Evolutionary conservation across 2,888 invertebrate species (phyloP).

Genomic region (Danaus chrysippus): DNA sequence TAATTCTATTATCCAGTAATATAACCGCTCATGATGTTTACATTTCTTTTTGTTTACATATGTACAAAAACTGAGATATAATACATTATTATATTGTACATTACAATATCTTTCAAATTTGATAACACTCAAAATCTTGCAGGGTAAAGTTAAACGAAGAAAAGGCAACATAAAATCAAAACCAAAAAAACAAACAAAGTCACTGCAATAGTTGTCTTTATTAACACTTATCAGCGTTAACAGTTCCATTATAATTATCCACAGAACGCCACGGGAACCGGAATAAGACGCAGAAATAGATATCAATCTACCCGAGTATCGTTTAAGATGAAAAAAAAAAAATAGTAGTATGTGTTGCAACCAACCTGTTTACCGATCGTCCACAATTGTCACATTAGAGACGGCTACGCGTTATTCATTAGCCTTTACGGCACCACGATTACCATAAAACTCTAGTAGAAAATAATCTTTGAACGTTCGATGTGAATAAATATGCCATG

Average conservation of each 20-base stretch:
- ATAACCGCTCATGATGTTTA: too few species aligned
- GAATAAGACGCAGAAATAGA: constrained; percentile 37
- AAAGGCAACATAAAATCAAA: background rate
- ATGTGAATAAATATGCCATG: constrained; percentile 72
- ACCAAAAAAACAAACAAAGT: constrained; percentile 11
- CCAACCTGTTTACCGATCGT: constrained; percentile 33
- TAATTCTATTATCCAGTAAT: too few species aligned
- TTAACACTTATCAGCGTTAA: constrained; percentile 2
- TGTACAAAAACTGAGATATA: too few species aligned
- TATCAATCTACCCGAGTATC: constrained; percentile 34
- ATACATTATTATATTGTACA: too few species aligned
- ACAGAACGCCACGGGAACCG: constrained; percentile 13
- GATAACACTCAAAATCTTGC: too few species aligned
- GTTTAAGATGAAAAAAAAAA: constrained; percentile 29
- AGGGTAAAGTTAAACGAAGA: background rate
- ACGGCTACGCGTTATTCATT: constrained; percentile 64
- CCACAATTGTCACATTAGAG: constrained; percentile 51
- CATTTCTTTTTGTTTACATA: too few species aligned
- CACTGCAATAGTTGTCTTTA: constrained; percentile 5
- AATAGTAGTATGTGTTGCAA: constrained; percentile 39
- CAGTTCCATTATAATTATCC: constrained; percentile 2
- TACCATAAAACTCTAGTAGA: constrained; percentile 75
- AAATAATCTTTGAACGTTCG: constrained; percentile 62
- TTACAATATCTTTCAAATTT: too few species aligned
- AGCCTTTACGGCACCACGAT: constrained; percentile 61